Evolutionary conservation across 2,888 invertebrate species (phyloP).

Genomic region (Nematopogon swammerdamellus): DNA sequence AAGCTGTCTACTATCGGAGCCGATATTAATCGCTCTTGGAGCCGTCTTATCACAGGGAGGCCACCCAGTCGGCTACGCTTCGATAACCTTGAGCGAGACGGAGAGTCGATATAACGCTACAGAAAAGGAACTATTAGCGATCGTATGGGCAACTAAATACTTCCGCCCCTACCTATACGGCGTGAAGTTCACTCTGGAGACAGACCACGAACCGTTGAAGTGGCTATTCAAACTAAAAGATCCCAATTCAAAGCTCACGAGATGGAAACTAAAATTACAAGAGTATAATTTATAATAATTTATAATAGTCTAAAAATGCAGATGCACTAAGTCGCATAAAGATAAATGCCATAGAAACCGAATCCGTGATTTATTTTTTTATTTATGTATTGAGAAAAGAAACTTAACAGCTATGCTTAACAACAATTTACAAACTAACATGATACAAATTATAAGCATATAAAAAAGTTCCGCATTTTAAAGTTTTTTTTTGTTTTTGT

Average conservation of each 20-base stretch:
- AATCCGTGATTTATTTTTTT: too few species aligned
- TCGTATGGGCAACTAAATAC: constrained; percentile 15
- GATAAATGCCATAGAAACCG: background rate
- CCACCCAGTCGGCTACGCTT: constrained; percentile 18
- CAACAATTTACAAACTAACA: too few species aligned
- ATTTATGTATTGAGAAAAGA: background rate
- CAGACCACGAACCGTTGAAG: constrained; percentile 19
- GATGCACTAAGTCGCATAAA: constrained; percentile 6
- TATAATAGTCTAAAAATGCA: constrained; percentile 13
- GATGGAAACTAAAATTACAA: constrained; percentile 19
- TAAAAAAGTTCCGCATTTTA: too few species aligned
- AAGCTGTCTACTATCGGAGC: too few species aligned
- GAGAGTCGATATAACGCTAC: constrained; percentile 18
- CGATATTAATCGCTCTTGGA: constrained; percentile 18
- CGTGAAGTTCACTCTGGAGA: constrained; percentile 17
- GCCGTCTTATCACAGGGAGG: too few species aligned
- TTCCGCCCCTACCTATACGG: constrained; percentile 17
- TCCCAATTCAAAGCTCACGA: constrained; percentile 14
- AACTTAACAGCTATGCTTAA: too few species aligned
- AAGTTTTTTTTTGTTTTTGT: too few species aligned
- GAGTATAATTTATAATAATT: constrained; percentile 17
- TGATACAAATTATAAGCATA: too few species aligned
- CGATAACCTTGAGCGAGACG: constrained; percentile 15
- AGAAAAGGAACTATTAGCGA: constrained; percentile 18
- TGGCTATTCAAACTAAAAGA: constrained; percentile 18